Evolutionary conservation across 2,888 invertebrate genomes (phyloP).

Genomic region (Vanessa cardui): DNA sequence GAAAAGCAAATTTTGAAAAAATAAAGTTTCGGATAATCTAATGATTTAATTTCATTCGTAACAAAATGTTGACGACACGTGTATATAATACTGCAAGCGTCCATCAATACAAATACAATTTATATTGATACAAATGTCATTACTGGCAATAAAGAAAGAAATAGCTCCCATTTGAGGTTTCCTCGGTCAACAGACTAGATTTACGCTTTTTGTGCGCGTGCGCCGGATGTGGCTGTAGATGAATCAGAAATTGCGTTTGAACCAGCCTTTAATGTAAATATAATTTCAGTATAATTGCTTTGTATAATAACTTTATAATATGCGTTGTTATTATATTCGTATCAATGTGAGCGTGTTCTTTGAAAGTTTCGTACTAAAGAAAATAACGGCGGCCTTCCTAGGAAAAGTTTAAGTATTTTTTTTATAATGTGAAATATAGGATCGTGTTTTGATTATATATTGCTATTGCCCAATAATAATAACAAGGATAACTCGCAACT

Average conservation of each 20-base stretch:
- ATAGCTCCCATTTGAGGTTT: conserved; percentile 70
- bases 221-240: conserved; percentile 69
- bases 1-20: too few species aligned
- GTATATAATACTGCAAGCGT: conserved; percentile 43
- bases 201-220: conserved; percentile 67
- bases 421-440: too few species aligned
- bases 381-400: neutral
- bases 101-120: conserved; percentile 63
- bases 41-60: conserved; percentile 29
- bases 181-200: conserved; percentile 56
- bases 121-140: conserved; percentile 54
- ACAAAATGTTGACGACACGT: conserved; percentile 56
- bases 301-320: conserved; percentile 62
- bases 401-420: too few species aligned
- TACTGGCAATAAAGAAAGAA: conserved; percentile 58
- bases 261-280: conserved; percentile 58
- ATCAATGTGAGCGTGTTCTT: conserved; percentile 23
- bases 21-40: neutral
- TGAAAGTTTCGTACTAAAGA: conserved; percentile 15
- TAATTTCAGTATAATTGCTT: conserved; percentile 64
- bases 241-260: conserved; percentile 42
- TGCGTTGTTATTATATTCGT: conserved; percentile 48
- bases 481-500: too few species aligned
- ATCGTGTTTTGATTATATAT: too few species aligned
- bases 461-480: too few species aligned